phyloP scores from a whole-genome alignment of 2,888 invertebrate species.

The Melanostoma mellinum region DNA sequence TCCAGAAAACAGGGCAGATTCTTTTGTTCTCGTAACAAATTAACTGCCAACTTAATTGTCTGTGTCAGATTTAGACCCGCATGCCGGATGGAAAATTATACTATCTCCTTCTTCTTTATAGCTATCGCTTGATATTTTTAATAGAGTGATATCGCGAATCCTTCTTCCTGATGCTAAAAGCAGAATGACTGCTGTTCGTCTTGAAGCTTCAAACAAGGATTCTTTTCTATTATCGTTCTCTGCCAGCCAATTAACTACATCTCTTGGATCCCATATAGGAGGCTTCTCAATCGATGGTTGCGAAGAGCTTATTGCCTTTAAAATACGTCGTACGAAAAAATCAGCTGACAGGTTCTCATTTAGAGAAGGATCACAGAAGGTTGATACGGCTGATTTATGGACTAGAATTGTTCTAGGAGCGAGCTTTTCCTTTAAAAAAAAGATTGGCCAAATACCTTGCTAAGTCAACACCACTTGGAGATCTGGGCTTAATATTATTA shows the following conservation, averaged over 20 bases:
- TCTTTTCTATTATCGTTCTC: not conserved
- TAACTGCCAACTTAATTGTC: conserved; percentile 16
- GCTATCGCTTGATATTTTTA: not conserved
- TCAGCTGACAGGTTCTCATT: not conserved
- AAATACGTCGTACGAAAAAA: conserved; percentile 4
- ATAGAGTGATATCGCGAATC: not conserved
- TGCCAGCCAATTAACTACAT: conserved; percentile 27
- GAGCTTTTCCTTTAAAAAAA: conserved; percentile 13
- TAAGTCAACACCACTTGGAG: conserved; percentile 4
- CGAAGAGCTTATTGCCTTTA: conserved; percentile 1
- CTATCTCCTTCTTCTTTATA: not conserved
- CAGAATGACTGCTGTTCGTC: conserved; percentile 23
- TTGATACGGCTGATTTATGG: conserved; percentile 42
- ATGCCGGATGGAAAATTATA: not conserved
- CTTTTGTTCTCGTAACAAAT: not conserved
- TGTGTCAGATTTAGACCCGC: conserved; percentile 10
- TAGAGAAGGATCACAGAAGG: conserved; percentile 24
- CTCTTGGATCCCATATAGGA: conserved; percentile 32
- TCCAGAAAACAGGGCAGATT: conserved; percentile 7
- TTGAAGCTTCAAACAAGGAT: conserved; percentile 31
- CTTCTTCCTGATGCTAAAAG: conserved; percentile 37
- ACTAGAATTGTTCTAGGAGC: conserved; percentile 38
- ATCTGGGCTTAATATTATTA: conserved; percentile 4
- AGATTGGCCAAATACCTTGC: too few relatives aligned
- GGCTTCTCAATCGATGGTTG: conserved; percentile 6